Evolutionary conservation across 1,140 invertebrate genomes (phyloP).

Genomic region (Pemphigus obesinymphae): DNA sequence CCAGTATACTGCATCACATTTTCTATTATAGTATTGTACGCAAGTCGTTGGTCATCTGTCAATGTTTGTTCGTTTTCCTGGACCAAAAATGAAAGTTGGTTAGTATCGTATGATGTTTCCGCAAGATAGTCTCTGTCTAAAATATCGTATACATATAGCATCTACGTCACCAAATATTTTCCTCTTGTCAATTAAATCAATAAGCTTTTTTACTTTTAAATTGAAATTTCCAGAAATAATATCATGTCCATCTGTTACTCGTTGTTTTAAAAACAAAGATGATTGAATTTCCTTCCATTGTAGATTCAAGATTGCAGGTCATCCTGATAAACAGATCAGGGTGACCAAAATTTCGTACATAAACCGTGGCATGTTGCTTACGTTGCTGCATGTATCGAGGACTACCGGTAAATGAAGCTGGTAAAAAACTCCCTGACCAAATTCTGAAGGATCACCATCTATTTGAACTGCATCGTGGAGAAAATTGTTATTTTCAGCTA

Average conservation of each 20-base stretch:
- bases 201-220: too few species aligned
- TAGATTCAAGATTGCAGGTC: slow-evolving; percentile 44
- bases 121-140: too few species aligned
- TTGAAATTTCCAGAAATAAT: too few species aligned
- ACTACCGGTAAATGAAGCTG: background rate
- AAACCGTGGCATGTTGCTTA: slow-evolving; percentile 53
- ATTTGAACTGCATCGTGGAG: background rate
- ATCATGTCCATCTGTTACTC: too few species aligned
- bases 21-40: background rate
- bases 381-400: background rate
- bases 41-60: background rate
- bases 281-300: too few species aligned
- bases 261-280: too few species aligned
- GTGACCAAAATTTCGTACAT: slow-evolving; percentile 50
- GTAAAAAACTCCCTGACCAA: background rate
- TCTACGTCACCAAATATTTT: too few species aligned
- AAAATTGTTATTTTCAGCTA: background rate
- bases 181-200: too few species aligned
- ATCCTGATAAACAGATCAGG: slow-evolving; percentile 44
- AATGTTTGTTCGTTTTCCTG: too few species aligned
- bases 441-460: background rate
- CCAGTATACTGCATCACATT: background rate
- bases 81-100: too few species aligned
- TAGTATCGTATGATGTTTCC: too few species aligned
- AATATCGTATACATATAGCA: too few species aligned